Evolutionary conservation across 2,113 vertebrate genomes (phyloP).

Genomic region (Tautogolabrus adspersus): DNA sequence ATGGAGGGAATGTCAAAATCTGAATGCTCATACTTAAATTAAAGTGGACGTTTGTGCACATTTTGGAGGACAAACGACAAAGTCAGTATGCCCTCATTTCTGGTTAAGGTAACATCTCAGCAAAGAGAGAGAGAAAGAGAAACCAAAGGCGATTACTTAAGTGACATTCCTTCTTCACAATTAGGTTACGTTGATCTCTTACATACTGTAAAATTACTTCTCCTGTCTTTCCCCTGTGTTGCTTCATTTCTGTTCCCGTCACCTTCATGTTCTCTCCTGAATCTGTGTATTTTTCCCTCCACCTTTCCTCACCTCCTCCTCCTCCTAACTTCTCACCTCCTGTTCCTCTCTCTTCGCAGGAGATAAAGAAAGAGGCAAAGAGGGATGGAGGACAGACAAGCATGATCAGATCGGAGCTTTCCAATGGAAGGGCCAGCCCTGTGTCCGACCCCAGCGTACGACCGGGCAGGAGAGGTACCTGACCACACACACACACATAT

Average conservation of each 20-base stretch:
- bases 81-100: too few relatives aligned
- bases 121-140: too few relatives aligned
- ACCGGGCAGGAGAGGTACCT: conserved; percentile 90
- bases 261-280: too few relatives aligned
- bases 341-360: conserved; percentile 75
- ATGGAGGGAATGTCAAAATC: too few relatives aligned
- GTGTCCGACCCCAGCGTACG: conserved; percentile 90
- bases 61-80: too few relatives aligned
- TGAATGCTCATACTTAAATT: too few relatives aligned
- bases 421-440: conserved; percentile 90
- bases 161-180: neutral
- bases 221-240: neutral
- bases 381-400: conserved; percentile 84
- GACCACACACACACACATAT: conserved; percentile 2
- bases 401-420: conserved; percentile 87
- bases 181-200: neutral
- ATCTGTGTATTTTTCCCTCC: neutral
- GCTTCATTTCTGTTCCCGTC: neutral
- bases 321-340: neutral
- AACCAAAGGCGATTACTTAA: too few relatives aligned
- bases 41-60: too few relatives aligned
- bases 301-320: neutral
- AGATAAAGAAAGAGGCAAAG: conserved; percentile 95
- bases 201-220: too few relatives aligned
- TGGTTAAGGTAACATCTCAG: too few relatives aligned